These are phyloP conservation scores for Rhinopomastus cyanomelas DNA, from an alignment of 2,113 vertebrate genomes.

Conservation along the genomic window DNA sequence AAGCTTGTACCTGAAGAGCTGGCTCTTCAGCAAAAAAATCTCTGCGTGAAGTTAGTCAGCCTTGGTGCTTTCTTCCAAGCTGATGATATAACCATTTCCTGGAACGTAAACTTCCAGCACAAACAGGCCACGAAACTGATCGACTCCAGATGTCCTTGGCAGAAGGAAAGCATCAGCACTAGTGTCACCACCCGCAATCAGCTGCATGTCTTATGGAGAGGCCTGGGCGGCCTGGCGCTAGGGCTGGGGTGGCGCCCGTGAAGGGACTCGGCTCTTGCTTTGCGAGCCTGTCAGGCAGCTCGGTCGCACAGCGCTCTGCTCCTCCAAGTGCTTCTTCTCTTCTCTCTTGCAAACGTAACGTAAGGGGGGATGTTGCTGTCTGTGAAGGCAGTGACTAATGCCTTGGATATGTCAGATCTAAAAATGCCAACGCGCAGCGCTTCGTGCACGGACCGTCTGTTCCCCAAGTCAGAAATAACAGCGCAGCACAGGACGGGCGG, in stretches of 20 bases:
- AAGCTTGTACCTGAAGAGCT: not conserved
- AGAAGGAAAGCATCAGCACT: slow-evolving; percentile 1
- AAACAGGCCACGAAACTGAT: slow-evolving; percentile 20
- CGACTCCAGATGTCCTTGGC: slow-evolving; percentile 24
- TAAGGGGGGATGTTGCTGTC: not conserved
- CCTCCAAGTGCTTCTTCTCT: not conserved
- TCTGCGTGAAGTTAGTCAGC: not conserved
- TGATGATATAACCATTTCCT: slow-evolving; percentile 28
- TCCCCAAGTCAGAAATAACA: not conserved
- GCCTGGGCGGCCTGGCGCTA: not conserved
- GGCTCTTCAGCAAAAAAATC: not conserved
- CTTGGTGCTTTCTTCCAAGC: slow-evolving; percentile 1
- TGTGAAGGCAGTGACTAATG: not conserved
- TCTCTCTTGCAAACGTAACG: not conserved
- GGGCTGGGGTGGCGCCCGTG: not conserved
- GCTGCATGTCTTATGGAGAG: not conserved
- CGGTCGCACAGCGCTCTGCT: not conserved
- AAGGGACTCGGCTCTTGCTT: not conserved
- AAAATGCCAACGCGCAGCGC: not conserved
- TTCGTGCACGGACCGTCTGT: not conserved
- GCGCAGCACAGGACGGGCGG: not conserved
- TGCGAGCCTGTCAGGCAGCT: not conserved
- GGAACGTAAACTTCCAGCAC: slow-evolving; percentile 16
- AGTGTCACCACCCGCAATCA: not conserved
- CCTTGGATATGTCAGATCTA: not conserved